A percentile compares a stretch with the other conserved stretches of the same genome.
Conservation (phyloP, 2,797 vertebrate genomes). For the Chaunax sp. region DNA sequence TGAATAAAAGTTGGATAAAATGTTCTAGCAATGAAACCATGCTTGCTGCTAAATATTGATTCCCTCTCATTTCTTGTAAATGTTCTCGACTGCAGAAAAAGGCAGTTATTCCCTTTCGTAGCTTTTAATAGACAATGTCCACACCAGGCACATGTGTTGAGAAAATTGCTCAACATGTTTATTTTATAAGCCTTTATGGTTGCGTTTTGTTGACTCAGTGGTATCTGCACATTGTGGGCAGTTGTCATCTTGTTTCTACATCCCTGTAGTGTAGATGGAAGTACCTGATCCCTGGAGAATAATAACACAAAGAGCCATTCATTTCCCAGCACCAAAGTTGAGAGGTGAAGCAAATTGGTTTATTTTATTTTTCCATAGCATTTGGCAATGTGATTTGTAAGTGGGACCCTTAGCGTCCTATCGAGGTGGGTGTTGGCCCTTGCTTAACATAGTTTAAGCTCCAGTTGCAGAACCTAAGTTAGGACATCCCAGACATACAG, state of each 20-base stretch:
- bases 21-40: constrained; percentile 70
- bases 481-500: constrained; percentile 35
- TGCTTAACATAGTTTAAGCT: constrained; percentile 52
- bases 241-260: constrained; percentile 36
- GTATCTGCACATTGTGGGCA: constrained; percentile 42
- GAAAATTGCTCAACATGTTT: constrained; percentile 59
- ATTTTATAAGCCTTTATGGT: constrained; percentile 61
- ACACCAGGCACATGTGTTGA: constrained; percentile 48
- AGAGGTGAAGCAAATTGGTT: constrained; percentile 12
- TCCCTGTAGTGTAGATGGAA: constrained; percentile 5
- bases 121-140: constrained; percentile 43
- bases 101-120: constrained; percentile 30
- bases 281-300: constrained; percentile 11
- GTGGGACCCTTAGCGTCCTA: constrained; percentile 15
- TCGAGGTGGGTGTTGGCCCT: not conserved
- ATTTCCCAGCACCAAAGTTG: constrained; percentile 2
- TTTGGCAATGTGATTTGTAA: constrained; percentile 28
- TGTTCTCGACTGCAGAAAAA: constrained; percentile 24
- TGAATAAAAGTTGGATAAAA: constrained; percentile 7
- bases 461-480: constrained; percentile 48
- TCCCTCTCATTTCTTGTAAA: constrained; percentile 65
- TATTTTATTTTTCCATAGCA: constrained; percentile 21
- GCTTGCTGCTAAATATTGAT: constrained; percentile 57
- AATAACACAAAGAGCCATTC: constrained; percentile 10
- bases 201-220: constrained; percentile 51